A percentile compares a stretch with the other conserved stretches of the same genome.
Conservation (phyloP, 2,888 invertebrate genomes). For the Drosophila neutralis region DNA sequence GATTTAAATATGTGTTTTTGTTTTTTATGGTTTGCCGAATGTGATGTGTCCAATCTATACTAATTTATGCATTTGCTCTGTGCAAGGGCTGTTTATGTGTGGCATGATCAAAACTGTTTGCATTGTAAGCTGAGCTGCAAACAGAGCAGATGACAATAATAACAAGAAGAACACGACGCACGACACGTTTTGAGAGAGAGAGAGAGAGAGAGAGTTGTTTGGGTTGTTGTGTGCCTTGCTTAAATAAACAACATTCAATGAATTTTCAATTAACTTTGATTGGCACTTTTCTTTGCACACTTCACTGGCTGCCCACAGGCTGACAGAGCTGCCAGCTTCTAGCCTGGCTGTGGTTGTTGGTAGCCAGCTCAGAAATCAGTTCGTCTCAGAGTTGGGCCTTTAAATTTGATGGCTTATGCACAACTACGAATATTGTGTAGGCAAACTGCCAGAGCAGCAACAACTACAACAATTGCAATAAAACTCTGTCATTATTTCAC, state of each 20-base stretch:
- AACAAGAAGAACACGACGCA: slow-evolving; percentile 27
- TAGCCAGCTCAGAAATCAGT: not conserved
- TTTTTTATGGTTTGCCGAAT: slow-evolving; percentile 16
- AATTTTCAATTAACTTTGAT: slow-evolving; percentile 80
- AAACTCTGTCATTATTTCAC: slow-evolving; percentile 48
- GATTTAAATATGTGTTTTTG: slow-evolving; percentile 1
- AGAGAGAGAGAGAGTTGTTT: slow-evolving; percentile 23
- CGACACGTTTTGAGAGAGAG: slow-evolving; percentile 14
- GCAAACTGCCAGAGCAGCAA: slow-evolving; percentile 24
- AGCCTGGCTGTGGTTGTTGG: slow-evolving; percentile 42
- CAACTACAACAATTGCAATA: slow-evolving; percentile 14
- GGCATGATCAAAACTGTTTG: slow-evolving; percentile 71
- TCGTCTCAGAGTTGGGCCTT: slow-evolving; percentile 45
- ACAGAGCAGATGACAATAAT: slow-evolving; percentile 48
- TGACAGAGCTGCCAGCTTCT: slow-evolving; percentile 10
- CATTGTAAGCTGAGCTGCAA: slow-evolving; percentile 72
- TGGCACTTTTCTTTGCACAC: slow-evolving; percentile 74
- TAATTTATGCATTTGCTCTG: slow-evolving; percentile 51
- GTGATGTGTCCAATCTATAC: slow-evolving; percentile 21
- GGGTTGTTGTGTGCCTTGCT: slow-evolving; percentile 66
- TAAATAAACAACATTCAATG: slow-evolving; percentile 80
- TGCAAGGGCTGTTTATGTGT: slow-evolving; percentile 42
- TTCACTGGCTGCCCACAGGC: slow-evolving; percentile 43
- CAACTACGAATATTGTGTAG: slow-evolving; percentile 36
- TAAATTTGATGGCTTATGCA: slow-evolving; percentile 49